These are phyloP conservation scores for Hesperia comma DNA, from an alignment of 2,888 invertebrate genomes.

Conservation along the genomic window DNA sequence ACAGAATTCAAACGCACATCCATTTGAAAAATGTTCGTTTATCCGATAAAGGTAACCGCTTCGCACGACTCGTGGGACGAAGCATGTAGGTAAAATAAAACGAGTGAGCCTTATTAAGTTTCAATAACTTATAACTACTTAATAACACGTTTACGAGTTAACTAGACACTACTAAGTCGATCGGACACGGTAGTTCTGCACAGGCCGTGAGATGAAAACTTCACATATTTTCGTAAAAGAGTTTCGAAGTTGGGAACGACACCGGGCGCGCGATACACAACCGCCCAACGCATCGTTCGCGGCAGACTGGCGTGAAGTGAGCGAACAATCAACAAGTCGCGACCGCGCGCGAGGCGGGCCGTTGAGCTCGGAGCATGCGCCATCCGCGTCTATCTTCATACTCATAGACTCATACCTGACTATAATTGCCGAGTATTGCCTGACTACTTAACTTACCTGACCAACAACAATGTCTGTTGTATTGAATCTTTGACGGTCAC, in stretches of 20 bases:
- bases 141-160: constrained; percentile 58
- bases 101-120: constrained; percentile 78
- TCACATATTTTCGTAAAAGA: constrained; percentile 80
- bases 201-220: constrained; percentile 72
- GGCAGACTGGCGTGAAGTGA: constrained; percentile 76
- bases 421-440: no score
- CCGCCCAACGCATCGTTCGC: constrained; percentile 78
- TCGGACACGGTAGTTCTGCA: constrained; percentile 63
- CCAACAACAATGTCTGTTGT: constrained; percentile 21
- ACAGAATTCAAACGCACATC: constrained; percentile 79
- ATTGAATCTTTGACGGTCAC: constrained; percentile 1
- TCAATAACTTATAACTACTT: constrained; percentile 78
- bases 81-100: constrained; percentile 81
- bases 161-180: constrained; percentile 62
- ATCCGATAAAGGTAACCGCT: constrained; percentile 80
- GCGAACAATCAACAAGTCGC: constrained; percentile 82
- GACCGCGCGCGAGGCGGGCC: constrained; percentile 69
- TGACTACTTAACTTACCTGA: constrained; percentile 48
- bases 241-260: constrained; percentile 76
- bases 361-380: constrained; percentile 76
- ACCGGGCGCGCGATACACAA: constrained; percentile 65
- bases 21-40: constrained; percentile 83
- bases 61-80: constrained; percentile 75
- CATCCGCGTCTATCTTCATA: constrained; percentile 71
- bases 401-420: no score